Conservation (phyloP, 2,113 vertebrate species). For the Odontesthes bonariensis region DNA sequence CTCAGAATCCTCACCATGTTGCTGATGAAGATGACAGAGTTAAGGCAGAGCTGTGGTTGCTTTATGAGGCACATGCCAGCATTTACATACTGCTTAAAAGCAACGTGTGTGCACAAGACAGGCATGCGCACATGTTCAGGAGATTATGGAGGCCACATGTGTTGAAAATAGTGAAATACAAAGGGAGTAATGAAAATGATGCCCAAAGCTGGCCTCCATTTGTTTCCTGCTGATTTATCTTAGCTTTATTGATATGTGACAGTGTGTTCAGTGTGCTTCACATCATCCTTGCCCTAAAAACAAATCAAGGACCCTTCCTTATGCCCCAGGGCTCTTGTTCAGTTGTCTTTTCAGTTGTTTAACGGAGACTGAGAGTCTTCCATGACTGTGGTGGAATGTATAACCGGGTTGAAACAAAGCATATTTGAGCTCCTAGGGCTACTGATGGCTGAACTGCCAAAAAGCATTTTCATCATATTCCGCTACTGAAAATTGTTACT, state of each 20-base stretch:
- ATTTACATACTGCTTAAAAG: neutral
- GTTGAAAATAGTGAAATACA: no score
- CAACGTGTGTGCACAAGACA: neutral
- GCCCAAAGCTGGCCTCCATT: no score
- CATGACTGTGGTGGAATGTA: slow-evolving; percentile 56
- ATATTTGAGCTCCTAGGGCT: slow-evolving; percentile 10
- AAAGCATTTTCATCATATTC: neutral
- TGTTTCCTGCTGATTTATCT: no score
- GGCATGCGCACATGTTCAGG: slow-evolving; percentile 10
- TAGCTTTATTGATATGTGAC: neutral
- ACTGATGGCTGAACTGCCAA: slow-evolving; percentile 20
- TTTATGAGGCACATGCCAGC: slow-evolving; percentile 33
- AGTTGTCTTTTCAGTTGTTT: slow-evolving; percentile 34
- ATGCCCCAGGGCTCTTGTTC: neutral
- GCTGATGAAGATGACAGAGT: slow-evolving; percentile 57
- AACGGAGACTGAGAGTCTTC: slow-evolving; percentile 36
- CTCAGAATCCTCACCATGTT: slow-evolving; percentile 39
- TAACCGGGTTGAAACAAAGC: slow-evolving; percentile 36
- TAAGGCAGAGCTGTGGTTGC: slow-evolving; percentile 20
- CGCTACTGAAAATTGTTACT: neutral
- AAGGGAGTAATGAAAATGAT: no score
- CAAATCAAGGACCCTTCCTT: neutral
- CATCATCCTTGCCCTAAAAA: slow-evolving; percentile 8
- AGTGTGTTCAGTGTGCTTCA: slow-evolving; percentile 11
- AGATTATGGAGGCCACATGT: neutral